phyloP scores from a whole-genome alignment of 2,797 vertebrate species.

The Fundulus diaphanus region DNA sequence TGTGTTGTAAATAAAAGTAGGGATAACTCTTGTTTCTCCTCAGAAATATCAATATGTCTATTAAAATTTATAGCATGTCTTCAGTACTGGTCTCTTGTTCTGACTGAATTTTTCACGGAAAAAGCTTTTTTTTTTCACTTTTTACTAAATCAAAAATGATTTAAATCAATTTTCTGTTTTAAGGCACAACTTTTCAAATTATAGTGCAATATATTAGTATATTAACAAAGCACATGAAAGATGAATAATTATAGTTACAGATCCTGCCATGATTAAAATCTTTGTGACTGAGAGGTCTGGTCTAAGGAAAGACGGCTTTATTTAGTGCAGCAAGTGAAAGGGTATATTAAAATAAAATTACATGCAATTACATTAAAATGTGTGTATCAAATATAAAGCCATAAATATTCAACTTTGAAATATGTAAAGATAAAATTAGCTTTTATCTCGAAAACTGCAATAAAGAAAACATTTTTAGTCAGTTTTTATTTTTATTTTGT shows the following conservation, averaged over 20 bases:
- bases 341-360: no score
- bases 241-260: not conserved
- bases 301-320: not conserved
- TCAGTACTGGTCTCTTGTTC: conserved; percentile 58
- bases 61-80: conserved; percentile 88
- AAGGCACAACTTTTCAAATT: not conserved
- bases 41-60: conserved; percentile 87
- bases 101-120: not conserved
- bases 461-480: no score
- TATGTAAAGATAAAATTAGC: no score
- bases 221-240: not conserved
- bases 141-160: no score
- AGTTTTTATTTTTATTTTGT: no score
- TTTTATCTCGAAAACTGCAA: no score
- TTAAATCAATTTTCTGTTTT: no score
- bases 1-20: conserved; percentile 89
- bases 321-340: not conserved
- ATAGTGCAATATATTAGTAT: not conserved
- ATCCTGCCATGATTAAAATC: not conserved
- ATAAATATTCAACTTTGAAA: not conserved
- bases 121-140: not conserved
- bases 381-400: not conserved
- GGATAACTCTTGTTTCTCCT: conserved; percentile 84
- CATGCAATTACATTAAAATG: not conserved
- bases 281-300: not conserved